Base-by-base conservation (phyloP, 2,888 invertebrate genomes). In the Melanargia galathea region DNA sequence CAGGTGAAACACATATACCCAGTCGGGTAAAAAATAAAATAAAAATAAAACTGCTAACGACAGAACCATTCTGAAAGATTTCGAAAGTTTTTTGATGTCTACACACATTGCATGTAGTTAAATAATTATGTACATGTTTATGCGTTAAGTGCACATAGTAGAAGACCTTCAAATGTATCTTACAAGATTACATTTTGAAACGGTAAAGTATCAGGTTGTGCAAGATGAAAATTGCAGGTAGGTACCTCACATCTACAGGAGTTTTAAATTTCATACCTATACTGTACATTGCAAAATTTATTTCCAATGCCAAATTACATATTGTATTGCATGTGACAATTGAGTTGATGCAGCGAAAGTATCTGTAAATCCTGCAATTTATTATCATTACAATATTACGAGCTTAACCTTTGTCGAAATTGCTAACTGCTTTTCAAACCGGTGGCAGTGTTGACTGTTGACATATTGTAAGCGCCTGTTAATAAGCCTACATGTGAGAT, bases 291-390 rank as follows among this genome's bases (percentile, higher is more conserved):
- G 55, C 55, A 16, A 24, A 43, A 55, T 40, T 16, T 30, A 5
- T 43, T 26, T 55, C 18, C 55, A 55, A 55, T 55, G 55, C 26
- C 55, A 55, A 55, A 55, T 38, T 33, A 35, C 40, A 2, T 16
- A 24, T 4, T n/a, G 5, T n/a, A n/a, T 18, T 48, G n/a, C 7
- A 26, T 18, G 18, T 52, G 52, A 46, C 45, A 46, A 46, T 46
- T 20, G 24, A 6, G 13, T 26, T 11, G n/a, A 51, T 52, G 26
- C 43, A 24, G 55, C 26, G 55, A 55, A 55, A 55, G 55, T 52
- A 20, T 18, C 45, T 20, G 10, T 46, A 46, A 43, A 46, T 46
- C 30, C 33, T 33, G 33, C 30, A 33, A 51, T 51, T 46, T 26
- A 49, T n/a, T 49, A 16, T 49, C 26, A 30, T n/a, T 26, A 30